Percentiles rank a stretch among this genome's conserved stretches.
phyloP scores from a whole-genome alignment of 64 coral and sea anemone genomes.

The Montipora cactus region DNA sequence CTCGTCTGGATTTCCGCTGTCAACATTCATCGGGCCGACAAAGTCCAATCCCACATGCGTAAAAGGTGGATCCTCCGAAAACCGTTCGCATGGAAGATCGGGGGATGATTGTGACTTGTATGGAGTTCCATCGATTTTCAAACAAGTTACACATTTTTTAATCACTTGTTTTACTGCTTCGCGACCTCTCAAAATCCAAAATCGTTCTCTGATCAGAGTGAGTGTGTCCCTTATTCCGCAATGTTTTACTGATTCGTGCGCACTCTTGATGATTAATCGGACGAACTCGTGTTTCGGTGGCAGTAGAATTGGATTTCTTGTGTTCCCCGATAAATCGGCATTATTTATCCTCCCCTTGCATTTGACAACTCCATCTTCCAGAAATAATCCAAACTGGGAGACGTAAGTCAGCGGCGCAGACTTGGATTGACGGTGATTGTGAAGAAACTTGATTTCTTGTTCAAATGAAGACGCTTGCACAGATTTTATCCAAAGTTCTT shows the following conservation, averaged over 20 bases:
- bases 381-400: slow-evolving; percentile 25
- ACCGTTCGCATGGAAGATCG: slow-evolving; percentile 36
- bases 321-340: neutral
- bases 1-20: neutral
- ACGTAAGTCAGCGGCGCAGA: neutral
- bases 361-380: neutral
- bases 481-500: slow-evolving; percentile 13
- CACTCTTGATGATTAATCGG: slow-evolving; percentile 1
- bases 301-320: slow-evolving; percentile 59
- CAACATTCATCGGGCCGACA: slow-evolving; percentile 11
- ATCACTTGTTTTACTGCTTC: slow-evolving; percentile 45
- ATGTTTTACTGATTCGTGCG: slow-evolving; percentile 34
- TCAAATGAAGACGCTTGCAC: slow-evolving; percentile 5
- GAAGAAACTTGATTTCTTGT: slow-evolving; percentile 21
- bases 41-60: slow-evolving; percentile 57
- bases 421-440: neutral
- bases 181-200: slow-evolving; percentile 39
- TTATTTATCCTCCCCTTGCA: slow-evolving; percentile 39
- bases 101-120: neutral
- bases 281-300: slow-evolving; percentile 14
- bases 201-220: slow-evolving; percentile 26
- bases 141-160: slow-evolving; percentile 32
- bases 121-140: neutral
- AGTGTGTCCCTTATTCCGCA: slow-evolving; percentile 40
- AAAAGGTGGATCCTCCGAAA: slow-evolving; percentile 62